Evolutionary conservation across 2,797 vertebrate genomes (phyloP).

Genomic region (Platalea minor): DNA sequence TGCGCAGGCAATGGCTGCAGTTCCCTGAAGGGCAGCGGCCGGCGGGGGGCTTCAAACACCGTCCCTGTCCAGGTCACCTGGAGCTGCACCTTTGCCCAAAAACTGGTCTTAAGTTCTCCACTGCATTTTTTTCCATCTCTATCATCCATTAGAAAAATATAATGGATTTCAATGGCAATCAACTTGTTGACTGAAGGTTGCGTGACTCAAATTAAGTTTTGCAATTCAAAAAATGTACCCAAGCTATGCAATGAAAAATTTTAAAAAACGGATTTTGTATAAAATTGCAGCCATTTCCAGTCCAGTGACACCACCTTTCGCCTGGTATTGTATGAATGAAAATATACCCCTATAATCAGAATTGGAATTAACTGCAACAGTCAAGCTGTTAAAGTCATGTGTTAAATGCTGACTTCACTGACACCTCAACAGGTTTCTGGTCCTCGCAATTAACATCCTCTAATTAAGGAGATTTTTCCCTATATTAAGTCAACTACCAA

Average conservation of each 20-base stretch:
- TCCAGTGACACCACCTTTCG: not conserved
- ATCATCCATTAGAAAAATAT: not conserved
- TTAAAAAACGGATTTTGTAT: not conserved
- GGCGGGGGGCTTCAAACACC: not conserved
- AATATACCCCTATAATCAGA: not conserved
- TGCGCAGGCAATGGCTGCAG: accelerated
- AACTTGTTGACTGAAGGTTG: not conserved
- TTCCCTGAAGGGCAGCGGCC: not conserved
- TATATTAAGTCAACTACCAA: not conserved
- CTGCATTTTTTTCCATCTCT: no score
- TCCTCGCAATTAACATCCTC: not conserved
- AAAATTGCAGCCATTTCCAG: not conserved
- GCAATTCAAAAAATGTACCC: not conserved
- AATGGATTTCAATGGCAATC: not conserved
- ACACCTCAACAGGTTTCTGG: not conserved
- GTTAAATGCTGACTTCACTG: not conserved
- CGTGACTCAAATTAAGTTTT: not conserved
- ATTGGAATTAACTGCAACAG: not conserved
- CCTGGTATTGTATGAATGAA: not conserved
- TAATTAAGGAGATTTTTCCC: not conserved
- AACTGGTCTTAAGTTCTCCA: not conserved
- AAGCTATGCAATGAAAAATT: not conserved
- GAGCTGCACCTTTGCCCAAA: not conserved
- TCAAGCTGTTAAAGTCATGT: not conserved
- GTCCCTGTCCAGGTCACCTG: not conserved